A percentile compares a stretch with the other conserved stretches of the same genome.
Evolutionary conservation across 2,888 invertebrate species (phyloP).

Genomic region (Sussaba pulchella): DNA sequence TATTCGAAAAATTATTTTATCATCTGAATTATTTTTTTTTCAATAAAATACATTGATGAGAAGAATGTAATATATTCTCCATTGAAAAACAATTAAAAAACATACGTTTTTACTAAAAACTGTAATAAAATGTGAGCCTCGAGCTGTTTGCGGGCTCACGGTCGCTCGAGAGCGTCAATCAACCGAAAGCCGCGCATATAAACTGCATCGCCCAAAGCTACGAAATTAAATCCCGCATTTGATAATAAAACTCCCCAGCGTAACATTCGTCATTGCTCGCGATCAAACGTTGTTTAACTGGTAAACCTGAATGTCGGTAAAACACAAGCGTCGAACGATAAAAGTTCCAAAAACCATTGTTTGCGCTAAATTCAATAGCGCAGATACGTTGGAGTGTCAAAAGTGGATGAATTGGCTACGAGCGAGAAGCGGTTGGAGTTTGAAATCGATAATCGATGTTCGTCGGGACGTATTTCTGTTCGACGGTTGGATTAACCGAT

Average conservation of each 20-base stretch:
- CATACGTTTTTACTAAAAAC: too few relatives aligned
- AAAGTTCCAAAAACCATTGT: slow-evolving; percentile 41
- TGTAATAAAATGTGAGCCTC: not conserved
- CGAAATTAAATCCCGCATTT: slow-evolving; percentile 35
- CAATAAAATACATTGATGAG: too few relatives aligned
- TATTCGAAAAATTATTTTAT: not conserved
- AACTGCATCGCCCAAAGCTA: not conserved
- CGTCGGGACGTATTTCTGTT: slow-evolving; percentile 28
- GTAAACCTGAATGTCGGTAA: not conserved
- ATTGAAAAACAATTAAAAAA: too few relatives aligned
- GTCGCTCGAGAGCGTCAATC: slow-evolving; percentile 26
- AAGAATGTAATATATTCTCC: too few relatives aligned
- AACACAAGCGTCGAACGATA: not conserved
- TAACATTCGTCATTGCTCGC: slow-evolving; percentile 29
- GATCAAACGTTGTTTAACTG: slow-evolving; percentile 30
- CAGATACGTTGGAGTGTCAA: slow-evolving; percentile 20
- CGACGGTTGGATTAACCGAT: slow-evolving; percentile 38
- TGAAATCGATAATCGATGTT: slow-evolving; percentile 49
- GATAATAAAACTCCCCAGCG: slow-evolving; percentile 38
- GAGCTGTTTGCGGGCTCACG: not conserved
- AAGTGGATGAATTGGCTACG: not conserved
- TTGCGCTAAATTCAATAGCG: slow-evolving; percentile 6
- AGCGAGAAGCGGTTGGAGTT: slow-evolving; percentile 10
- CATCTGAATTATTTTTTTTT: too few relatives aligned
- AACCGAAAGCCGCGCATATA: not conserved